Evolutionary conservation across 2,113 vertebrate species (phyloP), one percentile per base, ranked within the genome.

Genomic region (Promerops cafer): DNA sequence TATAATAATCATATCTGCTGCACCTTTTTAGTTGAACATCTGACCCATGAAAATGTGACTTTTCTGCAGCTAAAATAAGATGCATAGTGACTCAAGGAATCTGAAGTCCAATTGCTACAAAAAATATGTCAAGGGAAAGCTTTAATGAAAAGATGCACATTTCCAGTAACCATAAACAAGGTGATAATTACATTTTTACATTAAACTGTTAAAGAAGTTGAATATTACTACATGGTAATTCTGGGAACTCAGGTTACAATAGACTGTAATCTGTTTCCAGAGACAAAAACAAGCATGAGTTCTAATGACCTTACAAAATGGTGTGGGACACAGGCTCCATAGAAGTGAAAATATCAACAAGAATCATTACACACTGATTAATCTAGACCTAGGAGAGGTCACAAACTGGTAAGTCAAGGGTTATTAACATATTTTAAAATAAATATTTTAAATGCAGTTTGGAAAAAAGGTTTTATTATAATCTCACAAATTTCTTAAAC

Each of bases 41-140:
- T 87, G 78, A 74, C 22, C 68, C 31, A 79, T 17, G 40, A 87
- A 96, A 77, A 81, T 13, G 17, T 80, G 65, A 86, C 77, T 94
- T 94, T 80, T 91, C 69, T 64, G 37, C 40, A 76, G 72, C 35
- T 90, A 88, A 96, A 96, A 83, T 82, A 86, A 91, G 56, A 84
- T 65, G 68, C 44, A 80, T 78, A 61, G 76, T 92, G 31, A 81
- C n/a, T 88, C 54, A 78, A 64, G 60, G 77, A 90, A 79, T 81
- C 54, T 44, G 16, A 90, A 57, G 60, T 88, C 74, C 63, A 93
- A 57, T 50, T 87, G 72, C 42, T 60, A 76, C 40, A 87, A 81
- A 96, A 86, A 74, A 89, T 68, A 88, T 40, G 47, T 75, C 68
- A 93, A 87, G 26, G 21, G 42, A 93, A 72, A 92, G 16, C 14